These are phyloP conservation scores for Amblyteles armatorius DNA, from an alignment of 2,888 invertebrate genomes.

Conservation along the genomic window DNA sequence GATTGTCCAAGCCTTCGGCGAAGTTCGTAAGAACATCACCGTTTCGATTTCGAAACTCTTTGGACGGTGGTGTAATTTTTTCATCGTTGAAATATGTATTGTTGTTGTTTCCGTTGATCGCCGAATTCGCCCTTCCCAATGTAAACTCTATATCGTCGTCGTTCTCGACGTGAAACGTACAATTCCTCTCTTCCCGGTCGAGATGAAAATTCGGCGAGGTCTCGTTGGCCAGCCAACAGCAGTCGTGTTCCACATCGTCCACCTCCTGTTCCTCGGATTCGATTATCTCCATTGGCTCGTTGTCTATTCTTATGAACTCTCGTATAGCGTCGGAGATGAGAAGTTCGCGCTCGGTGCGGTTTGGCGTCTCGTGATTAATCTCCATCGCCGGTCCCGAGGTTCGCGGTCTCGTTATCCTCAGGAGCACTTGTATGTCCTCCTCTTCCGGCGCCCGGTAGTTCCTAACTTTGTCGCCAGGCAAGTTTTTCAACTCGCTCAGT, in stretches of 20 bases:
- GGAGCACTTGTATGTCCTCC: slow-evolving; percentile 50
- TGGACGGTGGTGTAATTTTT: neutral
- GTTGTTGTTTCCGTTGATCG: neutral
- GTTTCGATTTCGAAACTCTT: slow-evolving; percentile 17
- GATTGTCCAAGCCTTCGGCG: slow-evolving; percentile 39
- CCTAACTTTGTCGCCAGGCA: neutral
- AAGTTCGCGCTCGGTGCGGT: slow-evolving; percentile 67
- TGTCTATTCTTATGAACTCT: slow-evolving; percentile 53
- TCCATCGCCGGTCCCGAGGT: neutral
- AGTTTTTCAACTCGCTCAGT: neutral
- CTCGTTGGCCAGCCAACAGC: slow-evolving; percentile 12
- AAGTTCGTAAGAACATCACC: slow-evolving; percentile 47
- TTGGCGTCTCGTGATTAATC: slow-evolving; percentile 74
- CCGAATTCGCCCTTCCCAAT: neutral
- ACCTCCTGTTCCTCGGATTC: slow-evolving; percentile 12
- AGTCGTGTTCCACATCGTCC: slow-evolving; percentile 24
- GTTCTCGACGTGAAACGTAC: slow-evolving; percentile 49
- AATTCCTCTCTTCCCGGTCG: slow-evolving; percentile 54
- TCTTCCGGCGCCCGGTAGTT: slow-evolving; percentile 9
- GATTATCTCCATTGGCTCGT: neutral
- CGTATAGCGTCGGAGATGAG: slow-evolving; percentile 63
- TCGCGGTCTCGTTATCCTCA: slow-evolving; percentile 66
- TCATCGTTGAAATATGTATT: slow-evolving; percentile 28
- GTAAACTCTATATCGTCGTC: slow-evolving; percentile 38
- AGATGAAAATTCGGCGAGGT: slow-evolving; percentile 27